Base-by-base conservation (phyloP, 2,113 vertebrate genomes). In the Larimichthys crocea region DNA sequence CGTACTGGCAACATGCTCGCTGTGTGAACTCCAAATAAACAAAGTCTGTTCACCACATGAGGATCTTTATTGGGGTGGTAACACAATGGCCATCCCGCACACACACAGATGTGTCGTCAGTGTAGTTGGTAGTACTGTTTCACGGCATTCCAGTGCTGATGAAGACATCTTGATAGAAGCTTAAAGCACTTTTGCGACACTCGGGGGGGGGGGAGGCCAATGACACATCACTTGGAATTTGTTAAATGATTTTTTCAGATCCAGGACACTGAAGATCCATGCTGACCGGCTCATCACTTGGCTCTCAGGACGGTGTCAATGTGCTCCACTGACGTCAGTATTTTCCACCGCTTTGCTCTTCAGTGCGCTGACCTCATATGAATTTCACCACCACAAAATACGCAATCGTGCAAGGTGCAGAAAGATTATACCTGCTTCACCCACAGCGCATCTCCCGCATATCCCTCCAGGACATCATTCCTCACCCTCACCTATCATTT, bases 41-140 rank as follows among this genome's bases (percentile, higher is more conserved):
- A 82, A 77, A 69, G 74, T 85, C 85, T 89, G 87, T 20, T 89
- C 44, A 48, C 24, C 86, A 89, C 60, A 81, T 87, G 83, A 87
- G 57, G 67, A 64, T 87, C 77, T 90, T 85, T 78, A 88, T 42
- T 78, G 63, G 49, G 35, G 15, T 10, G 35, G 63, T n/a, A 65
- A 55, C 44, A 31, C 77, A 68, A 40, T 31, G 63, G 16, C 53
- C 53, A n/a, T 40, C 52, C 17, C 12, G 57, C 44, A 57, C 57
- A 31, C 65, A 53, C 14, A 48, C 22, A 66, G 0, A 19, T 40
- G 35, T 40, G 14, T 52, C 6, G 16, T 66, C 44, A 14, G 61
- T 22, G 12, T 57, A 3, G 12, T 22, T 50, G 7, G 65, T 67
- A 11, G 60, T 1, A 24, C 48, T 17, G n/a, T 35, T 61, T 79